Evolutionary conservation across 1,140 invertebrate species (phyloP).

Genomic region (Bombus confusus): DNA sequence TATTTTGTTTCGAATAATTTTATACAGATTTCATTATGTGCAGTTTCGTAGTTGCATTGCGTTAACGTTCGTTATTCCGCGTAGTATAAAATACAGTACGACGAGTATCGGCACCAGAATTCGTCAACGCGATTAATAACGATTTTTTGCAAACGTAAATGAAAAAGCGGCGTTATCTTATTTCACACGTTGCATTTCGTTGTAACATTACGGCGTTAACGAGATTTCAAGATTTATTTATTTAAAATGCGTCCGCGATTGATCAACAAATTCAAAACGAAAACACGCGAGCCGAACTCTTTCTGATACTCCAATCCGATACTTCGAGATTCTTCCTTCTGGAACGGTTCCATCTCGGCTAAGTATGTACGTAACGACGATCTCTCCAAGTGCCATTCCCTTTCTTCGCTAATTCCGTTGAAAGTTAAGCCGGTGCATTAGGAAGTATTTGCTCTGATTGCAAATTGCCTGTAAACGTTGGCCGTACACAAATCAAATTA

Average conservation of each 20-base stretch:
- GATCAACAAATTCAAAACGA: too few species aligned
- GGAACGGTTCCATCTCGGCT: not conserved
- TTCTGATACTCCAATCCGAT: not conserved
- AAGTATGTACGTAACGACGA: not conserved
- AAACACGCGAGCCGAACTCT: too few species aligned
- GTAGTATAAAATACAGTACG: too few species aligned
- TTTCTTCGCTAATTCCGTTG: conserved; percentile 18
- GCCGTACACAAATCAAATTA: conserved; percentile 36
- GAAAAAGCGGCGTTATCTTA: not conserved
- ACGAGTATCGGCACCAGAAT: not conserved
- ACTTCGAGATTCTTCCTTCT: not conserved
- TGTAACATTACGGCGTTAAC: too few species aligned
- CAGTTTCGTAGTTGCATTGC: too few species aligned
- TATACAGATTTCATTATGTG: too few species aligned
- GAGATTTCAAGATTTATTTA: too few species aligned
- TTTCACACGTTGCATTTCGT: too few species aligned
- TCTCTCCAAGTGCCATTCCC: not conserved
- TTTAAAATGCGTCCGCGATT: too few species aligned
- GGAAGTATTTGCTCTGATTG: conserved; percentile 21
- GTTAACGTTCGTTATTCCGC: too few species aligned
- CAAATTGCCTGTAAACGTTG: conserved; percentile 41
- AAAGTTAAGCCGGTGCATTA: conserved; percentile 15
- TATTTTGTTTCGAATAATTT: too few species aligned
- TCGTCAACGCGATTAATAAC: not conserved
- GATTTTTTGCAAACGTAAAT: not conserved